Evolutionary conservation across 2,888 invertebrate species (phyloP), one percentile per base, ranked within the genome.

Genomic region (Gymnocheta viridis): DNA sequence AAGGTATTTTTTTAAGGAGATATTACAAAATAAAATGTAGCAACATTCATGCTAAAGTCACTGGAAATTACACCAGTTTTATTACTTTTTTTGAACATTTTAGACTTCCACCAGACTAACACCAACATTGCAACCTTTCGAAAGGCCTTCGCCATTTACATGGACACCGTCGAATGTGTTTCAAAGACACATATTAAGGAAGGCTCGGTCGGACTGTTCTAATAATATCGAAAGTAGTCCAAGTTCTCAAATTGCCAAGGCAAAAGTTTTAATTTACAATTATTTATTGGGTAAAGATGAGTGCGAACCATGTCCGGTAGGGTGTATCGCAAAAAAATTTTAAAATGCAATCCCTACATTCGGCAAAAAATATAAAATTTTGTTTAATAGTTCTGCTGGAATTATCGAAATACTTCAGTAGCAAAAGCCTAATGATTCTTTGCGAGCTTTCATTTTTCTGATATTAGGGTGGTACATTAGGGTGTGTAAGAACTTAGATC

Each of bases 121-220:
- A 24, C 2, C 0, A 64, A 49, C 12, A 56, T 73, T 0, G 27
- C 19, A 2, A n/a, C 14, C 12, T 64, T 66, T 72, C 47, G 44
- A 38, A 83, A 79, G 19, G 73, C 22, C 0, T 85, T 85, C 38
- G 49, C 41, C 12, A 62, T 4, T 2, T 51, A 73, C 22, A 66
- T 85, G 62, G 51, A 84, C 10, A 1, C 47, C 3, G 62, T 76
- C 6, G 24, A 22, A 1, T 84, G 81, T 51, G 10, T 66, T 1
- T 74, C 56, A 22, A 72, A 79, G 22, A 54, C 66, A 14, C 27
- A 58, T 9, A 35, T 82, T 10, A 78, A 54, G 1, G n/a, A 3
- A n/a, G 82, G 82, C 4, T 35, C 73, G n/a, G n/a, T n/a, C n/a
- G 10, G 79, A 82, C 7, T 85, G 85, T 12, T 58, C 44, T 49